A percentile compares a stretch with the other conserved stretches of the same genome.
These are phyloP conservation scores for Rhea pennata DNA, from an alignment of 2,113 vertebrate genomes.

Conservation along the genomic window DNA sequence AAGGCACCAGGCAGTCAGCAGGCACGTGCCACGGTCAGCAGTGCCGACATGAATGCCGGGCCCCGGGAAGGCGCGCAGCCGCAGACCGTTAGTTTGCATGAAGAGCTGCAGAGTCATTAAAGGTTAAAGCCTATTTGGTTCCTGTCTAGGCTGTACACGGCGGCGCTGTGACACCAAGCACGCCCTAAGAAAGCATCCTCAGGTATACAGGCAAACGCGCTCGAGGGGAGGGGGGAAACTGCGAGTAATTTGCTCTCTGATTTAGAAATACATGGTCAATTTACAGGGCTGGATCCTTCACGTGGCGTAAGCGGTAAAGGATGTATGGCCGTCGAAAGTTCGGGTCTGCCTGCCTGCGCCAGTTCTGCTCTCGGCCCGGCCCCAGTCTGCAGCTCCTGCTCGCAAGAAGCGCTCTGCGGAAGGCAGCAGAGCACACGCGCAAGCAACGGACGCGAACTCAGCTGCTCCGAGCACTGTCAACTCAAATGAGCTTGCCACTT, in stretches of 20 bases:
- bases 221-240: not conserved
- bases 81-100: conserved; percentile 24
- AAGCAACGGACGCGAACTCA: not conserved
- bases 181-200: too few relatives aligned
- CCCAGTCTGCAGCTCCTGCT: not conserved
- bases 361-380: accelerated
- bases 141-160: conserved; percentile 6
- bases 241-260: not conserved
- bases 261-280: not conserved
- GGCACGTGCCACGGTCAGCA: conserved; percentile 32
- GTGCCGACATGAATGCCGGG: conserved; percentile 31
- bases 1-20: conserved; percentile 73
- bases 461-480: not conserved
- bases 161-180: not conserved
- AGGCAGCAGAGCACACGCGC: not conserved
- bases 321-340: not conserved
- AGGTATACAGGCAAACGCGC: not conserved
- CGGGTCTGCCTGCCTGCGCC: accelerated
- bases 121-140: conserved; percentile 27
- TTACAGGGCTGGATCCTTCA: not conserved
- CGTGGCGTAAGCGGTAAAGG: not conserved
- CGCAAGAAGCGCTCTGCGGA: not conserved
- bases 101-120: conserved; percentile 33
- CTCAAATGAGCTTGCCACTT: not conserved
- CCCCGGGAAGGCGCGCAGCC: conserved; percentile 16